phyloP scores from a whole-genome alignment of 2,797 vertebrate genomes.

The Pogonophryne albipinna region DNA sequence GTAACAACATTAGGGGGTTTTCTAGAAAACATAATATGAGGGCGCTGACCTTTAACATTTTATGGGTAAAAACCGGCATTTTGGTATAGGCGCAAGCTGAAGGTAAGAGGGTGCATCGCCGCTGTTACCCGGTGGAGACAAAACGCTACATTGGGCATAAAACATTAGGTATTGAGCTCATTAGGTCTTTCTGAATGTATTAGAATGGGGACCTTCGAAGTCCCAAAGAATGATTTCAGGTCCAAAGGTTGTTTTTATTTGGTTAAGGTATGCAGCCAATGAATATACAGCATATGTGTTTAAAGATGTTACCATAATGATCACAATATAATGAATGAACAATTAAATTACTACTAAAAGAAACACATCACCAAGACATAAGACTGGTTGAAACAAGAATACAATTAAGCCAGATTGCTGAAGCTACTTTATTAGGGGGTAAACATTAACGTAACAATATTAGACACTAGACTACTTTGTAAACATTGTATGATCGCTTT shows the following conservation, averaged over 20 bases:
- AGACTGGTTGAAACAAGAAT: neutral
- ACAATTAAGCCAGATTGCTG: rapidly evolving
- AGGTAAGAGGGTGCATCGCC: no score
- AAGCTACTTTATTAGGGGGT: neutral
- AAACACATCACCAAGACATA: neutral
- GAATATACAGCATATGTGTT: neutral
- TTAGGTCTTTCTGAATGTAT: neutral
- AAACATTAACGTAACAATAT: neutral
- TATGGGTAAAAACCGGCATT: no score
- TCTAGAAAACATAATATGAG: no score
- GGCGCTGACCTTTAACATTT: no score
- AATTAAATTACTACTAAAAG: neutral
- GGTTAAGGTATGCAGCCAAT: no score
- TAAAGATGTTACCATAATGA: neutral
- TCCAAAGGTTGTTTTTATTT: no score
- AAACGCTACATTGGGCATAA: no score
- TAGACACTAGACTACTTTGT: neutral
- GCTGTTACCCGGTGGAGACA: no score
- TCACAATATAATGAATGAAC: neutral
- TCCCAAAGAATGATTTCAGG: neutral
- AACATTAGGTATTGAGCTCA: neutral
- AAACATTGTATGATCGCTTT: neutral
- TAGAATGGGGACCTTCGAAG: neutral
- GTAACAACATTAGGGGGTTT: neutral
- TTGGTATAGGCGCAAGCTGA: no score